Percentiles rank a stretch among this genome's conserved stretches.
These are phyloP conservation scores for Nyctereutes procyonoides DNA, from an alignment of 2,113 vertebrate genomes.

Conservation along the genomic window DNA sequence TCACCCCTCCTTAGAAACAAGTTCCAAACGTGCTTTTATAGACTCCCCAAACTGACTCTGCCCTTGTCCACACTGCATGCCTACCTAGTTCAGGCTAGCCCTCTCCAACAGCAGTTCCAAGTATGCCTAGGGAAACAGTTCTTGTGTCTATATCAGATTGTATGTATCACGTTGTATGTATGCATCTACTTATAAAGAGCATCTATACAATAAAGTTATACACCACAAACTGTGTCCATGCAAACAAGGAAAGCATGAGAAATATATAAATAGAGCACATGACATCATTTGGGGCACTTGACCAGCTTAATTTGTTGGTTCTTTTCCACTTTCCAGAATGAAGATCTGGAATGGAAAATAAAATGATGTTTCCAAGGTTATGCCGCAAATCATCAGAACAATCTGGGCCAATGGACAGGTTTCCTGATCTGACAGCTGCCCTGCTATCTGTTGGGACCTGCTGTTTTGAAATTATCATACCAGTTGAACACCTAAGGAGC, in stretches of 20 bases:
- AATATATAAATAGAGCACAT: background rate
- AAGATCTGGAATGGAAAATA: conserved; percentile 7
- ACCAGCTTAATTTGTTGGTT: background rate
- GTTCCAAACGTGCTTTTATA: background rate
- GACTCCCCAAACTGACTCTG: background rate
- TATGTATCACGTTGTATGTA: accelerated
- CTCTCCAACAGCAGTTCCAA: background rate
- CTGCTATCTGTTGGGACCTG: conserved; percentile 27
- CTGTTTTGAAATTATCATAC: conserved; percentile 9
- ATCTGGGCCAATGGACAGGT: conserved; percentile 46
- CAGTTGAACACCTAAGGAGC: background rate
- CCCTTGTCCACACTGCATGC: background rate
- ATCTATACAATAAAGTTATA: background rate
- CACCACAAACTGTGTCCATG: background rate
- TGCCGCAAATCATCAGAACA: background rate
- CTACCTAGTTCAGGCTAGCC: background rate
- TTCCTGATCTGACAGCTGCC: conserved; percentile 41
- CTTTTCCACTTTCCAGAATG: conserved; percentile 13
- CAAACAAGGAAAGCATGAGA: background rate
- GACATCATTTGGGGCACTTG: background rate
- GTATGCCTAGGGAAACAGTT: background rate
- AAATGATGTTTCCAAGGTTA: conserved; percentile 12
- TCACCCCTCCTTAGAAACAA: background rate
- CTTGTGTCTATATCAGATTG: background rate
- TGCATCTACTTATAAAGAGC: background rate